Conservation (phyloP, 2,113 vertebrate genomes). For the Vanacampus margaritifer region DNA sequence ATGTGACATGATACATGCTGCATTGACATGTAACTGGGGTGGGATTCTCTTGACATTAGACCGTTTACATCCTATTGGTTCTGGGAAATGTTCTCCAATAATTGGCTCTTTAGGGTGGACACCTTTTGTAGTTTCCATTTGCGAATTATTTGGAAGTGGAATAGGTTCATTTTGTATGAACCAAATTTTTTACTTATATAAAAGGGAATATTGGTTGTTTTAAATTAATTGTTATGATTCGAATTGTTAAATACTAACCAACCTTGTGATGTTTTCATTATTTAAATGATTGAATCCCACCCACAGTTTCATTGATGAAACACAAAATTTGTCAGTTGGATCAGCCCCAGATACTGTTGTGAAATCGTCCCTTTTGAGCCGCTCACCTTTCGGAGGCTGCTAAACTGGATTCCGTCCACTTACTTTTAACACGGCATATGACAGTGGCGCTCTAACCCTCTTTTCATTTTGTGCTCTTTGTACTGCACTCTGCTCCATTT, state of each 20-base stretch:
- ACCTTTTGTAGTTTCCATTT: too few relatives aligned
- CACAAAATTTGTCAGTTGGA: background rate
- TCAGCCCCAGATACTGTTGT: background rate
- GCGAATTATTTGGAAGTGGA: too few relatives aligned
- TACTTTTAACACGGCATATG: too few relatives aligned
- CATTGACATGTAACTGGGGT: background rate
- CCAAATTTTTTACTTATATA: too few relatives aligned
- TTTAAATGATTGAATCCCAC: background rate
- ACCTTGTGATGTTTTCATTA: background rate
- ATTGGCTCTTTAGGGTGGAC: background rate
- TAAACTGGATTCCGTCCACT: too few relatives aligned
- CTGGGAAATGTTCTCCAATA: background rate
- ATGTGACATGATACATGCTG: background rate
- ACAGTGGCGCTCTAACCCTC: too few relatives aligned
- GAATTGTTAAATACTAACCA: background rate
- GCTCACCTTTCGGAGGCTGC: too few relatives aligned
- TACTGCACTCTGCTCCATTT: slow-evolving; percentile 8
- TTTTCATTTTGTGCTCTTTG: background rate
- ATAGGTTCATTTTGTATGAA: too few relatives aligned
- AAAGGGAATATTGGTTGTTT: too few relatives aligned
- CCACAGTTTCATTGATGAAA: background rate
- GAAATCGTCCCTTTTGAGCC: background rate
- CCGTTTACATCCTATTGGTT: background rate
- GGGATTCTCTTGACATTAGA: background rate
- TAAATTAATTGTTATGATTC: too few relatives aligned